Base-by-base conservation (phyloP, 1,140 invertebrate species). In the Heliothis subflexa region DNA sequence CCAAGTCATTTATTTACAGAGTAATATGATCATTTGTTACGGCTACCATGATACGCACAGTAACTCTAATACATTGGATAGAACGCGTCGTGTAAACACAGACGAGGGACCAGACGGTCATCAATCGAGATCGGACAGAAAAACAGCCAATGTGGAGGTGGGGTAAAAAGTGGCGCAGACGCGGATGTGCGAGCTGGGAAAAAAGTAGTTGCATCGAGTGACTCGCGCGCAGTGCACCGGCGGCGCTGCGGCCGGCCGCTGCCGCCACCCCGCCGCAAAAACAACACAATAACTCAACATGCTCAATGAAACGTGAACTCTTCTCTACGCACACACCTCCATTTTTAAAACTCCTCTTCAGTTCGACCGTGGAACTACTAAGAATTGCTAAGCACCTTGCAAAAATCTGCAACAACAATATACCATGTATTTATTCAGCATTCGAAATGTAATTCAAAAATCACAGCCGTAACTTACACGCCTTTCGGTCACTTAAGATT, bases 121-220 rank as follows among this genome's bases (percentile, higher is more conserved):
- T 90, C 88, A 91, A 88, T 90, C 88, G 86, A 86, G 83, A 88
- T 83, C 78, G 81, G 66, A 78, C 57, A 85, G 86, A 90, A 91
- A 92, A 92, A 91, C 88, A 84, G 68, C 83, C 79, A 83, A 83
- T 86, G 83, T 68, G 78, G 78, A 83, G 85, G 84, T 80, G 86
- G 79, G 78, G 85, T 86, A 91, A 91, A 91, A 92, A 92, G 81
- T 86, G 73, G 87, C 81, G 84, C 85, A 89, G 89, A 92, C 89
- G 82, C 91, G 89, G 91, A 92, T 91, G 89, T 89, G 86, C 85
- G 84, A 62, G 59, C 77, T 47, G 52, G 45, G 78, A 85, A 86
- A 85, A 87, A 89, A 87, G 83, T 82, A 49, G 68, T 78, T 71
- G 55, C 64, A 78, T 14, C 66, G 64, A 59, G 62, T n/a, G 64